Evolutionary conservation across 2,113 vertebrate species (phyloP).

Genomic region (Nothoprocta perdicaria): DNA sequence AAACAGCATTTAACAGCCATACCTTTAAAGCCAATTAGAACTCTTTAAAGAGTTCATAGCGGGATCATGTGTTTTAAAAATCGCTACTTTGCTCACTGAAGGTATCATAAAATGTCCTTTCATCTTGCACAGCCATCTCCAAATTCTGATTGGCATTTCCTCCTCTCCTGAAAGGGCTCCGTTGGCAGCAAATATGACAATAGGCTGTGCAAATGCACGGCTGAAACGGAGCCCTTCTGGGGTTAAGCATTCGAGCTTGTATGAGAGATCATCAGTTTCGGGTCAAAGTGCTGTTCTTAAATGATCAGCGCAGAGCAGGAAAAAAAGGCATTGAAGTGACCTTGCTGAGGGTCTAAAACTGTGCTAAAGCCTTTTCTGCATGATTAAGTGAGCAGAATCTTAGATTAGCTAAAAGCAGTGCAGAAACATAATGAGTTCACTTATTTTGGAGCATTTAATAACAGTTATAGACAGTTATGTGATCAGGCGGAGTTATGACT

Average conservation of each 20-base stretch:
- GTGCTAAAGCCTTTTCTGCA: conserved; percentile 82
- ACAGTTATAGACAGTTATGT: conserved; percentile 91
- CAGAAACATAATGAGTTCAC: conserved; percentile 88
- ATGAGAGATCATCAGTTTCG: conserved; percentile 79
- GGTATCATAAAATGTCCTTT: conserved; percentile 62
- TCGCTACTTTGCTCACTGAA: conserved; percentile 12
- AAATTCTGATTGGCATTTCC: conserved; percentile 74
- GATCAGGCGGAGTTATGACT: conserved; percentile 89
- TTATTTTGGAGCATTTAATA: conserved; percentile 90
- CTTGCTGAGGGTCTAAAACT: conserved; percentile 86
- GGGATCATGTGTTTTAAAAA: conserved; percentile 50
- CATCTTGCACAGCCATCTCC: conserved; percentile 30
- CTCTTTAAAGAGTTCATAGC: conserved; percentile 39
- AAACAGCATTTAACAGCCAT: neutral
- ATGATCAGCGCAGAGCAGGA: conserved; percentile 78
- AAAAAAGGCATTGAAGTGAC: conserved; percentile 81
- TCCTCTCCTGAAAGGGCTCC: conserved; percentile 53
- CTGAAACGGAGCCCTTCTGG: conserved; percentile 70
- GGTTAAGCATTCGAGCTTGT: conserved; percentile 77
- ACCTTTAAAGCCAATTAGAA: conserved; percentile 45
- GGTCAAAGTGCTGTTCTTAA: conserved; percentile 83
- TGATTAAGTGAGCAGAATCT: conserved; percentile 87
- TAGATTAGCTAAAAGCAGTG: conserved; percentile 87
- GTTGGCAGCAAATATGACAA: conserved; percentile 79
- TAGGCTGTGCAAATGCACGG: conserved; percentile 70